Percentiles rank a stretch among this genome's conserved stretches.
phyloP scores from a whole-genome alignment of 2,113 vertebrate species.

The Rhinoptilus africanus region DNA sequence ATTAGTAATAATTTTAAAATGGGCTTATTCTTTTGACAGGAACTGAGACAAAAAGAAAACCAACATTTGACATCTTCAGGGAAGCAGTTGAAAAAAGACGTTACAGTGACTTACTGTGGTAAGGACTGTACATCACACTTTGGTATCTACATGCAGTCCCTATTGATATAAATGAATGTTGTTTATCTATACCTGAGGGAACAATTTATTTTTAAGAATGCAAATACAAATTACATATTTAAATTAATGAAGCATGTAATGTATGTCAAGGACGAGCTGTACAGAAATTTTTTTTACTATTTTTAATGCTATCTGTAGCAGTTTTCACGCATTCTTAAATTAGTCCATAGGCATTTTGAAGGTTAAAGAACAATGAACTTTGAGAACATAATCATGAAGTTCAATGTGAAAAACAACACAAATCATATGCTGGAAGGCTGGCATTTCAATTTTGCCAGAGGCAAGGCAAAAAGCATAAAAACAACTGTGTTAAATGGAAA shows the following conservation, averaged over 20 bases:
- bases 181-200: not conserved
- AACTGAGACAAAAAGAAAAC: not conserved
- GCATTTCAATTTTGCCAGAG: slow-evolving; percentile 10
- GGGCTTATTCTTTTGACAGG: not conserved
- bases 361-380: slow-evolving; percentile 36
- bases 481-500: not conserved
- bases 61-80: not conserved
- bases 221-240: slow-evolving; percentile 17
- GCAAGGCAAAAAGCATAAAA: slow-evolving; percentile 2
- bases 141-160: not conserved
- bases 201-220: slow-evolving; percentile 17
- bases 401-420: slow-evolving; percentile 3
- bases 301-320: slow-evolving; percentile 13
- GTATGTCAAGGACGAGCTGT: not conserved
- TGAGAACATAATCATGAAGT: not conserved
- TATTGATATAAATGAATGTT: not conserved
- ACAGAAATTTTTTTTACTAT: not conserved
- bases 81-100: not conserved
- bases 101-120: not conserved
- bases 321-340: slow-evolving; percentile 12
- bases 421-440: not conserved
- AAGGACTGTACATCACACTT: not conserved
- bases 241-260: slow-evolving; percentile 8
- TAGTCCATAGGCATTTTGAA: not conserved
- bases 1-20: not conserved